Evolutionary conservation across 2,888 invertebrate genomes (phyloP).

Genomic region (Bugula neritina): DNA sequence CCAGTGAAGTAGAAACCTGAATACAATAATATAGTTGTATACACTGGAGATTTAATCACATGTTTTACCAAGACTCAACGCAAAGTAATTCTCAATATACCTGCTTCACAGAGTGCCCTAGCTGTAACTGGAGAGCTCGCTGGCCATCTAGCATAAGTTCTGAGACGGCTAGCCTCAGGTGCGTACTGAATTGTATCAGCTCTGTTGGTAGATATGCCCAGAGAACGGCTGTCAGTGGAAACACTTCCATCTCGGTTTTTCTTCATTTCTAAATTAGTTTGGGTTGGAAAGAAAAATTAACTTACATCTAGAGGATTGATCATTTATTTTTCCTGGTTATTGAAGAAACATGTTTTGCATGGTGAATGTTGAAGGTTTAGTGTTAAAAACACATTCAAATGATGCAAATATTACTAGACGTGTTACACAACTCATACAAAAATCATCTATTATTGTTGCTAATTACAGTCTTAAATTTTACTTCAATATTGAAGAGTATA

Average conservation of each 20-base stretch:
- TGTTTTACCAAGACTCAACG: not conserved
- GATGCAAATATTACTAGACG: too few relatives aligned
- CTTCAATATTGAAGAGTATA: too few relatives aligned
- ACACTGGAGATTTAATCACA: not conserved
- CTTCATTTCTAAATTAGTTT: slow-evolving; percentile 21
- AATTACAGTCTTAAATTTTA: too few relatives aligned
- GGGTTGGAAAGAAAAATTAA: too few relatives aligned
- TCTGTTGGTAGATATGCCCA: slow-evolving; percentile 6
- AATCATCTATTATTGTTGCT: too few relatives aligned
- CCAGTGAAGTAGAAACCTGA: slow-evolving; percentile 66
- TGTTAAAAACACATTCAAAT: too few relatives aligned
- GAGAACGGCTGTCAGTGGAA: not conserved
- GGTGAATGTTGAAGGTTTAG: too few relatives aligned
- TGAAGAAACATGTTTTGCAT: too few relatives aligned
- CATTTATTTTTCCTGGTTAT: too few relatives aligned
- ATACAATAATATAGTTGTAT: not conserved
- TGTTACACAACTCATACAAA: too few relatives aligned
- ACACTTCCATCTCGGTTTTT: slow-evolving; percentile 16
- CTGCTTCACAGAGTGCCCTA: not conserved
- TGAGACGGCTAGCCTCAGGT: not conserved
- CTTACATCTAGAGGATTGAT: too few relatives aligned
- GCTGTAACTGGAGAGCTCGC: not conserved
- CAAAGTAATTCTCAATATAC: not conserved
- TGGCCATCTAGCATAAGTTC: not conserved
- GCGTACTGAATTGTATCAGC: slow-evolving; percentile 2